phyloP scores from a whole-genome alignment of 2,113 vertebrate species.

The Rhadina sibilatrix region DNA sequence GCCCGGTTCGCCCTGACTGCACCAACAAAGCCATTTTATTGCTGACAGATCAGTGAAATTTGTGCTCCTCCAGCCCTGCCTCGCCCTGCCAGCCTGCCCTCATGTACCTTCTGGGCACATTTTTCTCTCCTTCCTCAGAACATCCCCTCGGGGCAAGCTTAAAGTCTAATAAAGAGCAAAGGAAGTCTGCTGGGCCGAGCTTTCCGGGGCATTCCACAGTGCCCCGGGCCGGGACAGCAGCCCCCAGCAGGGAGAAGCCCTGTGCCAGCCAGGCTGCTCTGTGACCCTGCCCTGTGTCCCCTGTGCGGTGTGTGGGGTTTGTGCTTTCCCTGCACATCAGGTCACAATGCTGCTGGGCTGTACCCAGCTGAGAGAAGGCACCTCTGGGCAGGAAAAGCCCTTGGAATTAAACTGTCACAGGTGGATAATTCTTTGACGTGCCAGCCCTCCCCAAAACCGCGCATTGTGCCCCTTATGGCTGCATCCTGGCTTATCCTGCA shows the following conservation, averaged over 20 bases:
- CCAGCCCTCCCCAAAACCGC: background rate
- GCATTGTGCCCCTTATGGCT: rapidly evolving
- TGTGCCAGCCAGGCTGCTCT: background rate
- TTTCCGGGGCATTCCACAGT: background rate
- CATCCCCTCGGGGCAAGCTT: background rate
- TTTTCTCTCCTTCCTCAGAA: conserved; percentile 33
- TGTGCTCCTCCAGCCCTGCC: background rate
- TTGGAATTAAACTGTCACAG: background rate
- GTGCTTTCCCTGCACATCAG: background rate
- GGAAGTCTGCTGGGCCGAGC: background rate
- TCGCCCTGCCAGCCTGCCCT: background rate
- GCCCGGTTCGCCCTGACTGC: background rate
- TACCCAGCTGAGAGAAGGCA: background rate
- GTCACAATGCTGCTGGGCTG: background rate
- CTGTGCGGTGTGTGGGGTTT: rapidly evolving
- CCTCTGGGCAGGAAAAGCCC: background rate
- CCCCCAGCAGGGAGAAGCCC: background rate
- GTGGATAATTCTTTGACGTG: background rate
- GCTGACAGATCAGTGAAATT: background rate
- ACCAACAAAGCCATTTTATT: rapidly evolving
- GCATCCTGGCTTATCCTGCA: background rate
- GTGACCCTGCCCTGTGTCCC: background rate
- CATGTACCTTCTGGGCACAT: background rate
- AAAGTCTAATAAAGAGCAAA: conserved; percentile 2
- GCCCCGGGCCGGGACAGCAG: background rate